Conservation (phyloP, 2,888 invertebrate species). For the Tiphia femorata region DNA sequence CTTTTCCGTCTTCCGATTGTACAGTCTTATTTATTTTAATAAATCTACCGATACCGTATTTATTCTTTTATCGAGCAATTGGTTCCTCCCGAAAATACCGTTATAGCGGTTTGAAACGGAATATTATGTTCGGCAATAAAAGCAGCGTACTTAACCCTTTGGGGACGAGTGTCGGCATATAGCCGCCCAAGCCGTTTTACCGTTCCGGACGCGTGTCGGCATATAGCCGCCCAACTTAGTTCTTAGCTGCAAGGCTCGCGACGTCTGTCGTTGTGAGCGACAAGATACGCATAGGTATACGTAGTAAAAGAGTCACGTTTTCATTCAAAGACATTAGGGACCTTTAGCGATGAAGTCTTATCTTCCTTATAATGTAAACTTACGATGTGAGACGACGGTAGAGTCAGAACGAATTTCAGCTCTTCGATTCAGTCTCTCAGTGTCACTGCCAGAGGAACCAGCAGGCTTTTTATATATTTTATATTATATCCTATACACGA, state of each 20-base stretch:
- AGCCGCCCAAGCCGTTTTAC: constrained; percentile 22
- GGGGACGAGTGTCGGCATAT: constrained; percentile 24
- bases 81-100: too few species aligned
- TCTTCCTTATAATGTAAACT: constrained; percentile 28
- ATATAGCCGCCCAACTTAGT: too few species aligned
- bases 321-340: constrained; percentile 16
- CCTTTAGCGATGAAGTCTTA: constrained; percentile 11
- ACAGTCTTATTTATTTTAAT: too few species aligned
- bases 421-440: constrained; percentile 28
- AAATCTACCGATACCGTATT: too few species aligned
- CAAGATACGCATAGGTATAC: constrained; percentile 20
- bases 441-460: constrained; percentile 26
- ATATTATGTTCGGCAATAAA: too few species aligned
- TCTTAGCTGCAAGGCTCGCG: too few species aligned
- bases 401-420: constrained; percentile 30
- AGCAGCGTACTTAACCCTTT: constrained; percentile 26
- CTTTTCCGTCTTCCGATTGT: too few species aligned
- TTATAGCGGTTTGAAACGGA: too few species aligned
- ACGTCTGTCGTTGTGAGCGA: constrained; percentile 16
- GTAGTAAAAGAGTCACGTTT: constrained; percentile 3
- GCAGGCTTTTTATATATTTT: constrained; percentile 22
- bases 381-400: constrained; percentile 19
- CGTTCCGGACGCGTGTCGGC: constrained; percentile 18
- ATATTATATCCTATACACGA: constrained; percentile 24
- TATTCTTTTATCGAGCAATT: too few species aligned